Evolutionary conservation across 2,888 invertebrate genomes (phyloP), one percentile per base, ranked within the genome.

Genomic region (Pantelozetes paolii): DNA sequence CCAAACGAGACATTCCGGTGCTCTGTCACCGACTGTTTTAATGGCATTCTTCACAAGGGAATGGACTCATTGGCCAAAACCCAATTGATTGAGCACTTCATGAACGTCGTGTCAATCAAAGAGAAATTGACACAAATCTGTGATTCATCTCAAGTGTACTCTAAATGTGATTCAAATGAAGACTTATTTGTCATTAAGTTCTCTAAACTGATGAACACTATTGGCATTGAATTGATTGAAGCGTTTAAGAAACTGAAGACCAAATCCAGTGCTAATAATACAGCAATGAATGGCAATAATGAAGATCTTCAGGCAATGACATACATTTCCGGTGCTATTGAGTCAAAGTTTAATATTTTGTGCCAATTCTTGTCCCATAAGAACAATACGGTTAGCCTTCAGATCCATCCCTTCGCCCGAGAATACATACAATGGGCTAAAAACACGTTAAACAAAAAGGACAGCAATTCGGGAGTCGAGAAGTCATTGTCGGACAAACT

Each of bases 1-100:
- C 78, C 80, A 0, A 76, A 78, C 36, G 73, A 75, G 20, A n/a
- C 26, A 42, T 74, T 77, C 5, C 78, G 85, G 45, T 85, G 85
- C 78, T 81, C 83, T 45, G 84, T 85, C 1, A 84, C 85, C 71
- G 84, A 85, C 76, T 86, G 86, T 77, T 82, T 86, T 59, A 82
- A 82, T 76, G 84, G 84, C 75, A 83, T 86, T 50, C 80, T 86
- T 64, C 81, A 81, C 74, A 87, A 87, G 79, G 86, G 86, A 76
- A 87, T 87, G 86, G 85, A 85, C n/a, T 84, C 85, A 1, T 77
- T 82, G 15, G 83, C 83, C 45, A 87, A 87, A 79, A 81, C 83
- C 1, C 82, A 84, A 76, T 81, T 86, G 13, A 82, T 86, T 20
- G 83, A 85, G 77, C 83, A 84, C 3, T 83, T 85, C 77, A 81